These are phyloP conservation scores for Panurus biarmicus DNA, from an alignment of 2,113 vertebrate species.

Conservation along the genomic window DNA sequence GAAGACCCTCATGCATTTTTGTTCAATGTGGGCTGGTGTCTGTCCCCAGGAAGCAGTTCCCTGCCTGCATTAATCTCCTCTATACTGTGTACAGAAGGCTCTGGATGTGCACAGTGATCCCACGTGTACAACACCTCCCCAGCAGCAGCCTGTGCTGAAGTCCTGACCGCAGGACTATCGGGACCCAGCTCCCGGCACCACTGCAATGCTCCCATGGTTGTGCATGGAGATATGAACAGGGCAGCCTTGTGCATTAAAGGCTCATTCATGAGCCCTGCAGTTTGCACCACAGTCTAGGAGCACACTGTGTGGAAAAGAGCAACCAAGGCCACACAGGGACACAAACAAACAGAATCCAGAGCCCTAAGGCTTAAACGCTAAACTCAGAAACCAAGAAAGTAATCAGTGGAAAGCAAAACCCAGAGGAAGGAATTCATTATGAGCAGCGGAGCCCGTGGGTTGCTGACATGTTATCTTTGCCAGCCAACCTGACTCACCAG, in stretches of 20 bases:
- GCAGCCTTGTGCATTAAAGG: background rate
- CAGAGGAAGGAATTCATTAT: constrained; percentile 2
- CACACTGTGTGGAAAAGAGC: background rate
- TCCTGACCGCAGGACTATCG: background rate
- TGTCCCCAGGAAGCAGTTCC: background rate
- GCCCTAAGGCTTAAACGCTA: background rate
- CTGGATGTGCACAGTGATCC: background rate
- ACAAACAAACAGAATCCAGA: background rate
- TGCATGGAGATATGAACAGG: background rate
- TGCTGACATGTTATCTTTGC: background rate
- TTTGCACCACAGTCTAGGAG: background rate
- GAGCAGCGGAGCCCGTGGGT: background rate
- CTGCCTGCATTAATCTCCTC: background rate
- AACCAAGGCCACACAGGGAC: background rate
- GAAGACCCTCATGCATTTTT: background rate
- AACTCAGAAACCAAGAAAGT: background rate
- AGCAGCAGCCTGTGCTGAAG: background rate
- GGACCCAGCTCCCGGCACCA: background rate
- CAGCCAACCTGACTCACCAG: background rate
- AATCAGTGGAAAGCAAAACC: background rate
- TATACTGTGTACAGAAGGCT: background rate
- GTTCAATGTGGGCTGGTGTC: background rate
- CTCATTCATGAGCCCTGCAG: background rate
- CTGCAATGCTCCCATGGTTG: background rate
- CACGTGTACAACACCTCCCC: background rate